Evolutionary conservation across 2,888 invertebrate genomes (phyloP).

Genomic region (Temnothorax rugatulus): DNA sequence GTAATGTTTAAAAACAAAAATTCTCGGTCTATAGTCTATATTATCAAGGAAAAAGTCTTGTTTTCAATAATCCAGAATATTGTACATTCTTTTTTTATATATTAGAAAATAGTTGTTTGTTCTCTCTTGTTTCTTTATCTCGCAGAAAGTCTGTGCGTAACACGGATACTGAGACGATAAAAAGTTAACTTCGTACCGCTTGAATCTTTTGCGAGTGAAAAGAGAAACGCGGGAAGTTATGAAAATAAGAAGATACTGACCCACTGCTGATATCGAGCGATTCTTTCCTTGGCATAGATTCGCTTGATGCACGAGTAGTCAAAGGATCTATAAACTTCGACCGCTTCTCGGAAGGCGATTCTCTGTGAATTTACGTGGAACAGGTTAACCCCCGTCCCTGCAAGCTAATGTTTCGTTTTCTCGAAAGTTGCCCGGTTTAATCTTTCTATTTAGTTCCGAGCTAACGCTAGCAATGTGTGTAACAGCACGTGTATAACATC

Average conservation of each 20-base stretch:
- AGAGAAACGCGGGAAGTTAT: constrained; percentile 34
- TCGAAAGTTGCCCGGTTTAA: constrained; percentile 23
- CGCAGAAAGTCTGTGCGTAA: background rate
- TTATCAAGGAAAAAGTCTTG: background rate
- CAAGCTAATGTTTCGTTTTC: constrained; percentile 26
- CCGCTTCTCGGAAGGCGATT: constrained; percentile 34
- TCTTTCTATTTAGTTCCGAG: constrained; percentile 31
- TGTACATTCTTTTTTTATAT: background rate
- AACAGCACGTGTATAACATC: background rate
- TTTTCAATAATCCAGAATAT: background rate
- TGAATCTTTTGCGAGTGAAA: constrained; percentile 22
- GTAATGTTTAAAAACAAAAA: background rate
- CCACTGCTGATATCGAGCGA: constrained; percentile 45
- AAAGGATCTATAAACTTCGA: constrained; percentile 61
- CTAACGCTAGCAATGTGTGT: background rate
- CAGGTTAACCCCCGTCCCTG: background rate
- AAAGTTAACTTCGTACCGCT: constrained; percentile 41
- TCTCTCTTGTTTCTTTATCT: background rate
- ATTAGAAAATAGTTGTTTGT: background rate
- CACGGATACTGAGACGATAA: constrained; percentile 20
- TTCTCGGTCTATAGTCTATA: background rate
- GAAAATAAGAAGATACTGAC: constrained; percentile 35
- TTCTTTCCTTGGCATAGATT: constrained; percentile 37
- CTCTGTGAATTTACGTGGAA: constrained; percentile 45
- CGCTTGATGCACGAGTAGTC: constrained; percentile 43